These are phyloP conservation scores for Lichenostomus cassidix DNA, from an alignment of 2,113 vertebrate species.

Conservation along the genomic window DNA sequence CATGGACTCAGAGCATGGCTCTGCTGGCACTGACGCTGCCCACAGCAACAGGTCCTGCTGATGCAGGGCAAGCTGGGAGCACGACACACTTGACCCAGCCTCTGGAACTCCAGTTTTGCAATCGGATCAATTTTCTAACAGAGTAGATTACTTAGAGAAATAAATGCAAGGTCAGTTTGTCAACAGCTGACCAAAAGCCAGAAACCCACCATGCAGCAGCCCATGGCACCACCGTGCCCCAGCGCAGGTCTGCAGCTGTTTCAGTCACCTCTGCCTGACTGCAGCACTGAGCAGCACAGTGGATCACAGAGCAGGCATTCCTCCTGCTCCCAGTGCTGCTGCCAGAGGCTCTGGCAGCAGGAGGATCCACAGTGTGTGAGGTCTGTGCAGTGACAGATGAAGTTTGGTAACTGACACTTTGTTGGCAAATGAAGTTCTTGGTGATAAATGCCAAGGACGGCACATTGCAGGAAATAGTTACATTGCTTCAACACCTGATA, in stretches of 20 bases:
- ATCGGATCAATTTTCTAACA: not conserved
- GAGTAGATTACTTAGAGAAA: not conserved
- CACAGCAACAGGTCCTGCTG: not conserved
- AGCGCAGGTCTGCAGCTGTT: not conserved
- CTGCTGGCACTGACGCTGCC: fast-evolving
- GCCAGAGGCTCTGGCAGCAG: not conserved
- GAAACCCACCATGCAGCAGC: fast-evolving
- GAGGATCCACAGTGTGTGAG: not conserved
- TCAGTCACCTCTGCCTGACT: fast-evolving
- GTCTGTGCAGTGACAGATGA: not conserved
- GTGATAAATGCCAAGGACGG: not conserved
- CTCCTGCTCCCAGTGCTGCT: not conserved
- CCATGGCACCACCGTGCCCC: not conserved
- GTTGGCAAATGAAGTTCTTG: not conserved
- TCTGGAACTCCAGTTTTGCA: not conserved
- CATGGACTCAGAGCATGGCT: fast-evolving
- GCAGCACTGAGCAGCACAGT: not conserved
- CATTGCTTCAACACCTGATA: not conserved
- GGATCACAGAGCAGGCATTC: not conserved
- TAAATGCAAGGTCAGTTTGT: not conserved
- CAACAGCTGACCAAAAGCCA: not conserved
- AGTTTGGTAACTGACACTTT: not conserved
- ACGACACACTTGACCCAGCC: not conserved
- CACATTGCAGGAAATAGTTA: not conserved
- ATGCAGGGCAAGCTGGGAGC: not conserved